Evolutionary conservation across 2,888 invertebrate species (phyloP).

Genomic region (Tiliacea aurago): DNA sequence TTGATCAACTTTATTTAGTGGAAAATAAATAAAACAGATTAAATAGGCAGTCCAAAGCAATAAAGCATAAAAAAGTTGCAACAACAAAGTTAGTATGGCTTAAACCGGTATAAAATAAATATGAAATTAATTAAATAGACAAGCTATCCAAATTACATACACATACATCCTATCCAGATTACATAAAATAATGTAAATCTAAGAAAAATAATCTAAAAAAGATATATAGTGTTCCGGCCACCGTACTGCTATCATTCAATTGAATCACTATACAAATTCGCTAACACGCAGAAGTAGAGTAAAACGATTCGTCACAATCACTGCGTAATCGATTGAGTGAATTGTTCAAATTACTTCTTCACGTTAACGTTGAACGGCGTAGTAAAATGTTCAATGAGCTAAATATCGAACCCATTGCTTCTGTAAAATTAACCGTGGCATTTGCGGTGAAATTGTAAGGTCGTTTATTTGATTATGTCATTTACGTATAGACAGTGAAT

Average conservation of each 20-base stretch:
- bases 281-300: constrained; percentile 40
- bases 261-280: constrained; percentile 10
- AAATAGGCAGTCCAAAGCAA: no score
- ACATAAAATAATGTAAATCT: background rate
- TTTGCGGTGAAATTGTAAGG: constrained; percentile 45
- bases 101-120: no score
- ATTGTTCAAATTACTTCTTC: no score
- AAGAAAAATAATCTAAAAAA: no score
- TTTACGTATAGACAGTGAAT: background rate
- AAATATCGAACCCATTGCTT: constrained; percentile 54
- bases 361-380: constrained; percentile 27
- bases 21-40: no score
- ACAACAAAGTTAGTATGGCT: background rate
- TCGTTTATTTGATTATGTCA: constrained; percentile 1
- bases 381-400: constrained; percentile 52
- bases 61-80: background rate
- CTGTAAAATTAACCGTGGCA: constrained; percentile 67
- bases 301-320: constrained; percentile 51
- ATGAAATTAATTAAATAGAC: background rate
- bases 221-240: background rate
- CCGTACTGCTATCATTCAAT: constrained; percentile 15
- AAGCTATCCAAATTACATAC: no score
- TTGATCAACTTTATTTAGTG: no score
- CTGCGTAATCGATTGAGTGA: constrained; percentile 57
- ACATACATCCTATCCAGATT: background rate